Percentiles rank a stretch among this genome's conserved stretches.
These are phyloP conservation scores for Nilaparvata lugens DNA, from an alignment of 1,140 invertebrate genomes.

Conservation along the genomic window DNA sequence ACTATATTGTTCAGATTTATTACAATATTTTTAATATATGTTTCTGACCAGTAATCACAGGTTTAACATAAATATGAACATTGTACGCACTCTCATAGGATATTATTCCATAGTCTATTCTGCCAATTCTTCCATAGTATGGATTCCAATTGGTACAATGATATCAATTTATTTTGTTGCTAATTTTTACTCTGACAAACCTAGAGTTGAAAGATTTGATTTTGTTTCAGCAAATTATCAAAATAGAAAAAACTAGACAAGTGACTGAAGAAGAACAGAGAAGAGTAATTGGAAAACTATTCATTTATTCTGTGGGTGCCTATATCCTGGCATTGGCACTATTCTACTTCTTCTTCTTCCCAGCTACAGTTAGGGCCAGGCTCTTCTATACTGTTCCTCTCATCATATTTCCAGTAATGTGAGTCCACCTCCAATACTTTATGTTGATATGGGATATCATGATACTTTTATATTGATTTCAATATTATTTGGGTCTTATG, in stretches of 20 bases:
- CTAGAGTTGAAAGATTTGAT: too few species aligned
- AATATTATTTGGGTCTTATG: too few species aligned
- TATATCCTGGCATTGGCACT: conserved; percentile 64
- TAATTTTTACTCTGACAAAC: conserved; percentile 20
- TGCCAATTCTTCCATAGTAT: too few species aligned
- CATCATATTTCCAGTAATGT: conserved; percentile 68
- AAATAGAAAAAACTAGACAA: conserved; percentile 66
- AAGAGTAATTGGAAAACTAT: conserved; percentile 64
- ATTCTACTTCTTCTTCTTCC: conserved; percentile 72
- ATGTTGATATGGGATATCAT: too few species aligned
- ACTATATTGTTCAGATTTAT: too few species aligned
- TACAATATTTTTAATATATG: too few species aligned
- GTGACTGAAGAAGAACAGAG: conserved; percentile 71
- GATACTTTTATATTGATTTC: too few species aligned
- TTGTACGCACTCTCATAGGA: too few species aligned
- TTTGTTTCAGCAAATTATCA: conserved; percentile 56
- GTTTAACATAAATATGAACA: too few species aligned
- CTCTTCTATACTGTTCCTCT: conserved; percentile 62
- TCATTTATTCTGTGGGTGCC: conserved; percentile 68
- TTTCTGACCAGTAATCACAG: too few species aligned
- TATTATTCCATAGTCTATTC: too few species aligned
- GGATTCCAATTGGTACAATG: too few species aligned
- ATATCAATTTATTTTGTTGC: conserved; percentile 19
- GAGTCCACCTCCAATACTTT: conserved; percentile 39
- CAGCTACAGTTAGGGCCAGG: conserved; percentile 53